These are phyloP conservation scores for Glaucomys volans DNA, from an alignment of 2,113 vertebrate genomes.

Conservation along the genomic window DNA sequence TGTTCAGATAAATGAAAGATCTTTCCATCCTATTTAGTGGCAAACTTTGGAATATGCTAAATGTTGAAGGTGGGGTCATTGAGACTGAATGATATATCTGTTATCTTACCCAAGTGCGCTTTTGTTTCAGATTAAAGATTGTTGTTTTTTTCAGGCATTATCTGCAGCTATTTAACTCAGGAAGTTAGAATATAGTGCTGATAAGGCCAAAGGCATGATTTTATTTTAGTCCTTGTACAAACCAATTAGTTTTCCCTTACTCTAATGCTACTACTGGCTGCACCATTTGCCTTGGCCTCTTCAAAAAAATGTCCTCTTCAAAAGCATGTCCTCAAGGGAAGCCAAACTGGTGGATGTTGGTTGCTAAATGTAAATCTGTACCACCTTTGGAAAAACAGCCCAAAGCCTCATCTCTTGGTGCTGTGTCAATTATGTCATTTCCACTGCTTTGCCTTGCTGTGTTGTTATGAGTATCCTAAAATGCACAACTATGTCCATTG, in stretches of 20 bases:
- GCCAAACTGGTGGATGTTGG: not conserved
- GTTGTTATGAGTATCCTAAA: constrained; percentile 59
- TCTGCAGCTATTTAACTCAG: constrained; percentile 45
- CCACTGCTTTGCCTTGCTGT: not conserved
- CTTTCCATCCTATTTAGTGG: not conserved
- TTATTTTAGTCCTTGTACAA: constrained; percentile 52
- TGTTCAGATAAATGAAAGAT: constrained; percentile 5
- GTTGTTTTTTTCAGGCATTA: constrained; percentile 23
- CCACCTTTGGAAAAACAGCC: constrained; percentile 5
- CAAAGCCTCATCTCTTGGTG: not conserved
- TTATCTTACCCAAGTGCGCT: constrained; percentile 20
- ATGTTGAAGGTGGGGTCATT: constrained; percentile 15
- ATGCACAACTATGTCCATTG: constrained; percentile 45
- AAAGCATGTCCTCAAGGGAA: constrained; percentile 20
- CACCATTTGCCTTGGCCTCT: constrained; percentile 40
- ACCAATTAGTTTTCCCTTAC: not conserved
- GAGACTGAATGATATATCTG: not conserved
- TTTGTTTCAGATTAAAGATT: constrained; percentile 63
- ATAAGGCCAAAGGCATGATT: constrained; percentile 32
- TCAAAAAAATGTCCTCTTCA: constrained; percentile 55
- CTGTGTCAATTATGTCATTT: not conserved
- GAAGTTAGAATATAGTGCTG: constrained; percentile 47
- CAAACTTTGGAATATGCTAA: constrained; percentile 53
- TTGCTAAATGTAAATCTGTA: not conserved
- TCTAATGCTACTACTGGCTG: not conserved